Evolutionary conservation across 2,888 invertebrate species (phyloP).

Genomic region (Acleris emargana): DNA sequence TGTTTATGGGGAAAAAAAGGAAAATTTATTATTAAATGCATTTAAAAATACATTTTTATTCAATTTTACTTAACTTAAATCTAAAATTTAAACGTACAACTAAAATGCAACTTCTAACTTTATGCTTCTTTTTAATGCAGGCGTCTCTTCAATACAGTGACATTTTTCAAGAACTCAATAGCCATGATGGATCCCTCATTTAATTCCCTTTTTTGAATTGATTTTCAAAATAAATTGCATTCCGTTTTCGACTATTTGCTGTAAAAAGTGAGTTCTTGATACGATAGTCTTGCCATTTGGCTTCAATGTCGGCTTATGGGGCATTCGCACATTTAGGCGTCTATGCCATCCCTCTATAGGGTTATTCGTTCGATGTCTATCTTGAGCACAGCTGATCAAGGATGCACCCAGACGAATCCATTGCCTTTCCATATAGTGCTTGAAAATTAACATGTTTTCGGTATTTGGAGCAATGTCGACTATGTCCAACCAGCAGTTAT

Average conservation of each 20-base stretch:
- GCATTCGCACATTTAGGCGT: no score
- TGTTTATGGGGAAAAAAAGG: background rate
- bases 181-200: no score
- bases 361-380: no score
- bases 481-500: constrained; percentile 15
- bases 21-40: background rate
- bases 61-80: no score
- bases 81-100: no score
- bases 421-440: constrained; percentile 7
- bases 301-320: background rate
- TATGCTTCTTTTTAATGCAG: no score
- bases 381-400: background rate
- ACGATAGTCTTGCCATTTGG: constrained; percentile 12
- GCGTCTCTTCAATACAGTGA: no score
- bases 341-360: no score
- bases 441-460: constrained; percentile 6
- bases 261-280: constrained; percentile 10
- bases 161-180: no score
- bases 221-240: constrained; percentile 3
- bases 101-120: no score
- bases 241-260: constrained; percentile 4
- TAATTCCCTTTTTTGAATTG: no score
- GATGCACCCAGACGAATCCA: constrained; percentile 9
- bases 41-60: background rate
- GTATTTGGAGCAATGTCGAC: constrained; percentile 10